These are phyloP conservation scores for Zaprionus lineosus DNA, from an alignment of 2,888 invertebrate species.

Conservation along the genomic window DNA sequence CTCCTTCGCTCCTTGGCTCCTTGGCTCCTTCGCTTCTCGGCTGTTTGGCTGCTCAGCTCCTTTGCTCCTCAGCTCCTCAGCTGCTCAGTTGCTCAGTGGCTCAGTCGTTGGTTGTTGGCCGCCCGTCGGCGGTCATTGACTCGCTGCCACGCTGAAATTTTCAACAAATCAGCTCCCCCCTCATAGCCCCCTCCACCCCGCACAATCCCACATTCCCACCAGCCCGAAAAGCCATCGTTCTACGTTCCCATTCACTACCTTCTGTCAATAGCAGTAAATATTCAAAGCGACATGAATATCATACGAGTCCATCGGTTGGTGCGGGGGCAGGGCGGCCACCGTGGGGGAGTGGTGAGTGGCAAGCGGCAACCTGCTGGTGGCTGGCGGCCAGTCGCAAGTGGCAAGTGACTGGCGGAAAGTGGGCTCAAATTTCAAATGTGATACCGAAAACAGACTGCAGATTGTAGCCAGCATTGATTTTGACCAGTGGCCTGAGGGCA, in stretches of 20 bases:
- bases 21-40: constrained; percentile 12
- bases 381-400: background rate
- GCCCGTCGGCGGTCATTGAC: constrained; percentile 63
- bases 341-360: background rate
- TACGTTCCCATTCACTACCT: constrained; percentile 31
- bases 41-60: constrained; percentile 19
- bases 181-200: background rate
- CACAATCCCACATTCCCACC: background rate
- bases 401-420: background rate
- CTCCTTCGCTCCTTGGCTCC: constrained; percentile 1
- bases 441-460: constrained; percentile 26
- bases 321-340: background rate
- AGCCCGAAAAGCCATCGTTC: no score
- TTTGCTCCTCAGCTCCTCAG: constrained; percentile 1
- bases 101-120: constrained; percentile 11
- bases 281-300: constrained; percentile 56
- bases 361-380: background rate
- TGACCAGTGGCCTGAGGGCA: constrained; percentile 65
- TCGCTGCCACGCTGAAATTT: constrained; percentile 60
- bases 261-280: constrained; percentile 71
- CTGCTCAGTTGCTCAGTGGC: constrained; percentile 25
- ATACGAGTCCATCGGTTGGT: constrained; percentile 7
- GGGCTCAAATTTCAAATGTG: background rate
- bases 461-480: constrained; percentile 53
- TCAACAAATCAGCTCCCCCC: constrained; percentile 41